These are phyloP conservation scores for Thamnophis sirtalis DNA, from an alignment of 2,113 vertebrate genomes.

Conservation along the genomic window DNA sequence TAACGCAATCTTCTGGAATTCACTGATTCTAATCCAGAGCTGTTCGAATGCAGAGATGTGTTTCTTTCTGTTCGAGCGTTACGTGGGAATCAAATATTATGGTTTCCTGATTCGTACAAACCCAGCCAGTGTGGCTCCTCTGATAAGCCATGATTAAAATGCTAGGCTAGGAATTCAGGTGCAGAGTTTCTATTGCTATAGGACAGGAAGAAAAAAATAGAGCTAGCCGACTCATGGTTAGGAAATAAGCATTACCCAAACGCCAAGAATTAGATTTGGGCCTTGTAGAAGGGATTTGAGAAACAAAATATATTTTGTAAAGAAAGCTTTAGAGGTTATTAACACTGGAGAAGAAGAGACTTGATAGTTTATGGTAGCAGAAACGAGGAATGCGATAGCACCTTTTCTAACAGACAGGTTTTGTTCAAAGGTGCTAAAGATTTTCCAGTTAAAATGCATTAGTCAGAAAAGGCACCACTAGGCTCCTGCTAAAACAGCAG, in stretches of 20 bases:
- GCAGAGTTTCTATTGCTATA: neutral
- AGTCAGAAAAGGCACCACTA: neutral
- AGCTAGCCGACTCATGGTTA: neutral
- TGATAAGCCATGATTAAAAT: neutral
- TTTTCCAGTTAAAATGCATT: neutral
- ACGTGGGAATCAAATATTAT: neutral
- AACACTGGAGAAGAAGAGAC: neutral
- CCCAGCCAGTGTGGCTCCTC: neutral
- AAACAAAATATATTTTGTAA: slow-evolving; percentile 37
- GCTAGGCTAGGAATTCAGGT: neutral
- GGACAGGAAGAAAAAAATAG: neutral
- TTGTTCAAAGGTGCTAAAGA: neutral
- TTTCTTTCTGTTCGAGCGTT: neutral
- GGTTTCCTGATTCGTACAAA: neutral
- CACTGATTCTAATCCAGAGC: neutral
- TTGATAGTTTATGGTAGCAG: neutral
- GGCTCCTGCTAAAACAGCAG: neutral
- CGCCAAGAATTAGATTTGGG: neutral
- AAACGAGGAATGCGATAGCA: neutral
- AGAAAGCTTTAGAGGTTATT: slow-evolving; percentile 32
- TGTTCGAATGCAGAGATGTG: neutral
- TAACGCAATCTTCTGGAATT: neutral
- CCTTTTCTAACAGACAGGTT: neutral
- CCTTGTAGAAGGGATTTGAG: slow-evolving; percentile 42
- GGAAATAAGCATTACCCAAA: neutral